Evolutionary conservation across 2,797 vertebrate species (phyloP).

Genomic region (Valencia hispanica): DNA sequence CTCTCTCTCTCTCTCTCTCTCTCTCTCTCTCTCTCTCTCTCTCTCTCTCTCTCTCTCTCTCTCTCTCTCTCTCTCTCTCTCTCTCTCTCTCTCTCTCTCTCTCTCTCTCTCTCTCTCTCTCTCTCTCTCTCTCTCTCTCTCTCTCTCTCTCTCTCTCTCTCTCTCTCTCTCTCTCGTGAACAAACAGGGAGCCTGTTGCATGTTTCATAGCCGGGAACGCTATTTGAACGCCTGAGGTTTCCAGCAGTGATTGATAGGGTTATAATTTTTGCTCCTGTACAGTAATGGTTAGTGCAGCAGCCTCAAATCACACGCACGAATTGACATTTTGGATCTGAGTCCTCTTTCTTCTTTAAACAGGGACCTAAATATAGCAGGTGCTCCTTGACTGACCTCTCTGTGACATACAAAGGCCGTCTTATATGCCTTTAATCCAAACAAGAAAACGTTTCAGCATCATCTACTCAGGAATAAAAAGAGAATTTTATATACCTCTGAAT

Average conservation of each 20-base stretch:
- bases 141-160: conserved; percentile 2
- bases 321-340: conserved; percentile 23
- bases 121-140: neutral
- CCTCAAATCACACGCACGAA: conserved; percentile 27
- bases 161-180: conserved; percentile 2
- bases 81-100: neutral
- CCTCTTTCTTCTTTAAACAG: conserved; percentile 37
- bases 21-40: neutral
- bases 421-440: conserved; percentile 21
- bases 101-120: neutral
- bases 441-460: conserved; percentile 10
- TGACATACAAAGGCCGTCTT: conserved; percentile 24
- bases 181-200: conserved; percentile 32
- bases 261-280: conserved; percentile 56
- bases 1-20: neutral
- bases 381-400: conserved; percentile 42
- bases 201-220: conserved; percentile 14
- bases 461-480: neutral
- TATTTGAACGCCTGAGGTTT: conserved; percentile 60
- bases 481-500: conserved; percentile 7
- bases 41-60: neutral
- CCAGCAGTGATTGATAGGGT: conserved; percentile 57
- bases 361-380: conserved; percentile 43
- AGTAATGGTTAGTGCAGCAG: conserved; percentile 46
- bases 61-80: neutral